These are phyloP conservation scores for Glossophaga mutica DNA, from an alignment of 2,797 vertebrate genomes.

Conservation along the genomic window DNA sequence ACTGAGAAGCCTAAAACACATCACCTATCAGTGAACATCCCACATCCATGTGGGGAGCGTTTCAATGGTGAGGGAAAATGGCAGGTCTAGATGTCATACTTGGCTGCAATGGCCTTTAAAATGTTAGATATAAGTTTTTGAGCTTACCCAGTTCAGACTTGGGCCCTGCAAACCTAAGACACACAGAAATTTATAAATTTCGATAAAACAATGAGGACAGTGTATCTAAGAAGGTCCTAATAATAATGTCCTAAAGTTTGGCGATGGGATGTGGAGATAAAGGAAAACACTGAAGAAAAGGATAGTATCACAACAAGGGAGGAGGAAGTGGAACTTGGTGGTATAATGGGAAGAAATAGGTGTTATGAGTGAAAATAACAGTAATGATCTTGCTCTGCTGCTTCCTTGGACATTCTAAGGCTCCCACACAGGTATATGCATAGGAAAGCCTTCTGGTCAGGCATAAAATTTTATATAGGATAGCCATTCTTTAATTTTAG, in stretches of 20 bases:
- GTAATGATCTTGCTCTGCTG: not conserved
- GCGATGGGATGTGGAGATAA: not conserved
- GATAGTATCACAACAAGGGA: not conserved
- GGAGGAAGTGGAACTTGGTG: not conserved
- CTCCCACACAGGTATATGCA: not conserved
- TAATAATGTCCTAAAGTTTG: not conserved
- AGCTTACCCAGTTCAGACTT: not conserved
- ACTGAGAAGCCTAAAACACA: not conserved
- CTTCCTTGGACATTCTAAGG: not conserved
- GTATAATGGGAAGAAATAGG: not conserved
- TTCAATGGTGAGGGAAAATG: not conserved
- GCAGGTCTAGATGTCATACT: not conserved
- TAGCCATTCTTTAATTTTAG: conserved; percentile 13
- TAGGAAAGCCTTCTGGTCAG: not conserved
- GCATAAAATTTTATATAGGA: not conserved
- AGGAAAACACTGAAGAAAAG: not conserved
- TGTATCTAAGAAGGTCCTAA: not conserved
- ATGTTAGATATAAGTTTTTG: not conserved
- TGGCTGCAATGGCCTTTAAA: not conserved
- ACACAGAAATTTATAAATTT: not conserved
- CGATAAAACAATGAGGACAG: not conserved
- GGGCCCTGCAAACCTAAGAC: not conserved
- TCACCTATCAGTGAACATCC: not conserved
- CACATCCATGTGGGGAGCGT: not conserved
- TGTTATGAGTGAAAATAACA: not conserved